phyloP scores from a whole-genome alignment of 2,797 vertebrate species.

The Tokudaia muenninki region DNA sequence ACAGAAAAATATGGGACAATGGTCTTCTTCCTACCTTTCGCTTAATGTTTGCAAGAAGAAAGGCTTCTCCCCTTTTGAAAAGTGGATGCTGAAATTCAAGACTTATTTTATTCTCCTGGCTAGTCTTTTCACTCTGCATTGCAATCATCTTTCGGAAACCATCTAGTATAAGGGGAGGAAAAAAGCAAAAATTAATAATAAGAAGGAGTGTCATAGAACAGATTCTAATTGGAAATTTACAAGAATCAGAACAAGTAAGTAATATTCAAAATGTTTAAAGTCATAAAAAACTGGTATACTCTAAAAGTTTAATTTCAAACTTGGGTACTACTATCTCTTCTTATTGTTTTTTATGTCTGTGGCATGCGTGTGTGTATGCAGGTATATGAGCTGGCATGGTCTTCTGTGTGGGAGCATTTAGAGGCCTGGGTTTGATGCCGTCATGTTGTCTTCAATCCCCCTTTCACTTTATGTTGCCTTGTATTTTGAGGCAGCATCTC shows the following conservation, averaged over 20 bases:
- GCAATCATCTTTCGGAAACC: conserved; percentile 87
- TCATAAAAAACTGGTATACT: not conserved
- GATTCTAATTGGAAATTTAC: not conserved
- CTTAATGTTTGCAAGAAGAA: conserved; percentile 87
- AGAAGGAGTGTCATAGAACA: not conserved
- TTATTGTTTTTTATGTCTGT: no score
- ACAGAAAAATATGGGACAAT: not conserved
- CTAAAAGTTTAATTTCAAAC: conserved; percentile 20
- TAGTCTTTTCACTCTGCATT: conserved; percentile 81
- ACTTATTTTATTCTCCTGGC: conserved; percentile 75
- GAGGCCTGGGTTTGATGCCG: not conserved
- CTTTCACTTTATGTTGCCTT: not conserved
- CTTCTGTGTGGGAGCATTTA: not conserved
- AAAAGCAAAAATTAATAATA: not conserved
- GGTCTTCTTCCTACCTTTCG: conserved; percentile 83
- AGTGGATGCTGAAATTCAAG: conserved; percentile 88
- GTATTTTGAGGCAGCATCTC: not conserved
- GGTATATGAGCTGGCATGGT: not conserved
- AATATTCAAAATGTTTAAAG: not conserved
- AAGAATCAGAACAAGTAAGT: conserved; percentile 15
- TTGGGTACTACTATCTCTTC: not conserved
- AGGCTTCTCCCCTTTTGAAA: conserved; percentile 86
- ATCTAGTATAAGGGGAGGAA: conserved; percentile 77
- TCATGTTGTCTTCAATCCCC: not conserved
- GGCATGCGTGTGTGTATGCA: not conserved